Evolutionary conservation across 2,797 vertebrate genomes (phyloP), one percentile per base, ranked within the genome.

Genomic region (Babyrousa celebensis): DNA sequence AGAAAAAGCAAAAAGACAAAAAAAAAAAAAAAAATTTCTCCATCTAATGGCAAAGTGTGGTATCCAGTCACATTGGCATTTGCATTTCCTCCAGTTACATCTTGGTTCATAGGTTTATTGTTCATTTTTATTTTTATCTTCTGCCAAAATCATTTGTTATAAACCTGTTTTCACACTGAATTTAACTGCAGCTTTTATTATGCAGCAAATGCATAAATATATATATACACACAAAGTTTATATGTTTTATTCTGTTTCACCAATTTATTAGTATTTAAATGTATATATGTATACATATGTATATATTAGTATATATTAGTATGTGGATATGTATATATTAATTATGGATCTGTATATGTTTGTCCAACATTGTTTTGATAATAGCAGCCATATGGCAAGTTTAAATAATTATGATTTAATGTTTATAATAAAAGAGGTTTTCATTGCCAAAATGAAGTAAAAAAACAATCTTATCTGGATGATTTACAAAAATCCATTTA

Each of bases 381-480:
- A 78, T 12, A 63, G 32, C 32, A 65, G 32, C 4, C 1, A 25
- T 29, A 15, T 9, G 63, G 16, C 29, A 83, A 71, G 6, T 71
- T 88, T 88, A 68, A 90, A 79, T 40, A 1, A 40, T 54, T 95
- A 63, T 56, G 18, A 79, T 87, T 88, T 85, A 96, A 91, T 84
- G 54, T 2, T 21, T 67, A 54, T 56, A 92, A 92, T 72, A 83
- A 95, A 88, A 89, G 56, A 75, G 3, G 1, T n/a, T 93, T 96
- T 2, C 7, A 77, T 12, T 77, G 9, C 3, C 4, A 83, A 71
- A 87, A 54, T 82, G 6, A 75, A 74, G 14, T 60, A 27, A n/a
- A 43, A 91, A 84, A 52, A 79, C 58, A 77, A 70, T 91, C 16
- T 67, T 70, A 96, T 62, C 14, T 88, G 25, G 0, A 79, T n/a